Evolutionary conservation across 2,113 vertebrate species (phyloP).

Genomic region (Notarius quadriscutis): DNA sequence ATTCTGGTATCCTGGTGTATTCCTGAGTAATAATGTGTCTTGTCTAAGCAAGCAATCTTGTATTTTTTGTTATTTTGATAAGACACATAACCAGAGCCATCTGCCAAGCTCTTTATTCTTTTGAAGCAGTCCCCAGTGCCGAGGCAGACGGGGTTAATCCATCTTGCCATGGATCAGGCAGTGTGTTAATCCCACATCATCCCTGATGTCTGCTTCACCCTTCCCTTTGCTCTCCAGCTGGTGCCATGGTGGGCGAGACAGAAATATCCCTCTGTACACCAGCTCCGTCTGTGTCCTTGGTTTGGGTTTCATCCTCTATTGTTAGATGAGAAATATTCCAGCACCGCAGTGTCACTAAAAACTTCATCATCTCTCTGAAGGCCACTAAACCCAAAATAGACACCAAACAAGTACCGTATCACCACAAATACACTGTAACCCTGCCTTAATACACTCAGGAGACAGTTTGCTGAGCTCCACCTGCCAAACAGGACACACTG

Average conservation of each 20-base stretch:
- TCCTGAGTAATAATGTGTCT: background rate
- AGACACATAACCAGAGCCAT: background rate
- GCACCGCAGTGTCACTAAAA: conserved; percentile 20
- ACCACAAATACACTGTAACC: background rate
- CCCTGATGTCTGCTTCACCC: conserved; percentile 20
- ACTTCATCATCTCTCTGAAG: conserved; percentile 31
- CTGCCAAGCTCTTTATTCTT: background rate
- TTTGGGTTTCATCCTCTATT: conserved; percentile 37
- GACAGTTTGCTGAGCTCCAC: background rate
- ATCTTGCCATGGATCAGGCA: conserved; percentile 1
- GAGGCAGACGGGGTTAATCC: conserved; percentile 34
- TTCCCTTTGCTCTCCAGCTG: conserved; percentile 24
- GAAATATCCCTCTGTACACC: conserved; percentile 14
- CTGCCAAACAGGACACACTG: background rate
- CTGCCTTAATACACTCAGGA: background rate
- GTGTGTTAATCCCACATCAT: conserved; percentile 26
- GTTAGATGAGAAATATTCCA: conserved; percentile 40
- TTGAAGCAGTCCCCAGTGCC: background rate
- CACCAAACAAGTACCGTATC: background rate
- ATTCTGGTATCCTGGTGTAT: background rate
- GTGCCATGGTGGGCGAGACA: conserved; percentile 7
- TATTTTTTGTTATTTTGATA: background rate
- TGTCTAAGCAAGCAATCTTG: background rate
- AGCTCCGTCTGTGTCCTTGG: conserved; percentile 22
- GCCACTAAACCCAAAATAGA: conserved; percentile 39